These are phyloP conservation scores for Takifugu ocellatus DNA, from an alignment of 2,797 vertebrate genomes.

Conservation along the genomic window DNA sequence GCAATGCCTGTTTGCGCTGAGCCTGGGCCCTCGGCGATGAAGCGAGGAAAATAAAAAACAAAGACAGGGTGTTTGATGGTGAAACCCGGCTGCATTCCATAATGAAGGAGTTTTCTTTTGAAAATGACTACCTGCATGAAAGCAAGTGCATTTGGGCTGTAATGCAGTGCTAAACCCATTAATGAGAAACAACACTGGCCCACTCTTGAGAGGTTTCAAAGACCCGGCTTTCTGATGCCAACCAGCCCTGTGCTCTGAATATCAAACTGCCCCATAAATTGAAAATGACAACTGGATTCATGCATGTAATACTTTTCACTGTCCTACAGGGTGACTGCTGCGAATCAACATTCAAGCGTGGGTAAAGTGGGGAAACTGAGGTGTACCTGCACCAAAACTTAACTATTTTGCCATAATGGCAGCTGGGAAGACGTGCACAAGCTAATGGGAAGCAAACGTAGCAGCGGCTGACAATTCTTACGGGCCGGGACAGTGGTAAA, in stretches of 20 bases:
- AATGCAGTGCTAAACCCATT: slow-evolving; percentile 10
- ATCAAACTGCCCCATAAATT: slow-evolving; percentile 53
- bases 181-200: slow-evolving; percentile 1
- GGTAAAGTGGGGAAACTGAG: slow-evolving; percentile 24
- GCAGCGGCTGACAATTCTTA: slow-evolving; percentile 9
- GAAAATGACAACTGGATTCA: slow-evolving; percentile 66
- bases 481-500: slow-evolving; percentile 3
- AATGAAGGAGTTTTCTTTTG: slow-evolving; percentile 9
- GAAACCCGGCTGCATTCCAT: slow-evolving; percentile 14
- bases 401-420: slow-evolving; percentile 26
- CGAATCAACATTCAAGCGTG: slow-evolving; percentile 37
- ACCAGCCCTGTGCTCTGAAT: slow-evolving; percentile 41
- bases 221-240: slow-evolving; percentile 8
- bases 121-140: slow-evolving; percentile 1
- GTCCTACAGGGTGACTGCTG: slow-evolving; percentile 45
- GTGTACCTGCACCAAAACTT: slow-evolving; percentile 3
- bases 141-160: slow-evolving; percentile 2
- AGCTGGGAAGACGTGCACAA: slow-evolving; percentile 19
- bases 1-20: not conserved
- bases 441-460: slow-evolving; percentile 1
- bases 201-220: not conserved
- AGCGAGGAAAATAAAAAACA: slow-evolving; percentile 1
- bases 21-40: slow-evolving; percentile 6
- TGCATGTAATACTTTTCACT: slow-evolving; percentile 54
- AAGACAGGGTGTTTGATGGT: not conserved